Percentiles rank a stretch among this genome's conserved stretches.
Conservation (phyloP, 2,113 vertebrate genomes). For the Aix galericulata region DNA sequence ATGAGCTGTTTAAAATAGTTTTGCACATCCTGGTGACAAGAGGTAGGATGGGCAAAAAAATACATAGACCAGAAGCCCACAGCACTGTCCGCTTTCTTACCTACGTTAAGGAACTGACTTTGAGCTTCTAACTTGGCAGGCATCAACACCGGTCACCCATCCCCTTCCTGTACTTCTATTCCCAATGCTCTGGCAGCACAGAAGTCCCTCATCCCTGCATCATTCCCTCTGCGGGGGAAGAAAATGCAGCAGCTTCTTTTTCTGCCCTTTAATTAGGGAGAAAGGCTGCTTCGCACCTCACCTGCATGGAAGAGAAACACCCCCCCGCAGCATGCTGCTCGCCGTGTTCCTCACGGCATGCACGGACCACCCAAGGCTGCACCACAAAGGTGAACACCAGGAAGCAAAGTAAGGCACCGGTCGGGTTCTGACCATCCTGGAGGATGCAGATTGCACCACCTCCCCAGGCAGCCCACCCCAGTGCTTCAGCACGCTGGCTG, state of each 20-base stretch:
- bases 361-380: rapidly evolving
- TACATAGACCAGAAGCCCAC: background rate
- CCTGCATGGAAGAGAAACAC: background rate
- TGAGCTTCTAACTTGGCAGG: background rate
- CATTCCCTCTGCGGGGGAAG: background rate
- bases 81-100: background rate
- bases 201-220: background rate
- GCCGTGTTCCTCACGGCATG: rapidly evolving
- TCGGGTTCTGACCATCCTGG: background rate
- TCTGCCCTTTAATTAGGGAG: background rate
- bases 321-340: background rate
- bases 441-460: background rate
- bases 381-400: rapidly evolving
- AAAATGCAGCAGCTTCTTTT: background rate
- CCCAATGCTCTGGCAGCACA: background rate
- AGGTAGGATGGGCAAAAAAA: background rate
- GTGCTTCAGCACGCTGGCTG: background rate
- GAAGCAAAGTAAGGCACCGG: background rate
- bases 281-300: background rate
- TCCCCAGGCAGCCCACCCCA: background rate
- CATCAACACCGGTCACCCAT: background rate
- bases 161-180: background rate
- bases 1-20: constrained; percentile 45
- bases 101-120: background rate
- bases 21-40: background rate